Conservation (phyloP, 2,888 invertebrate species). For the Sminthurides aquaticus region DNA sequence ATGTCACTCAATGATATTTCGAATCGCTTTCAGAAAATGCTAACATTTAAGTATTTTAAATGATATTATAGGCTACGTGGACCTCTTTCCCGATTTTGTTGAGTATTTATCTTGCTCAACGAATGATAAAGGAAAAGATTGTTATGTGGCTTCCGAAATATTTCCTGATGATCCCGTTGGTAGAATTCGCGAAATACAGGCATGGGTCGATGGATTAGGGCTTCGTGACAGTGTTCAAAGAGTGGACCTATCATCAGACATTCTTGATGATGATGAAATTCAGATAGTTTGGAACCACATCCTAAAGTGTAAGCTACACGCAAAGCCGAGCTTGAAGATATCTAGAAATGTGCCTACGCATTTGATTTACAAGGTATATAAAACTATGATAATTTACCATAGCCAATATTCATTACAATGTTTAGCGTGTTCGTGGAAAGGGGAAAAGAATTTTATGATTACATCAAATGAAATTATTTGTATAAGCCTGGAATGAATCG, state of each 20-base stretch:
- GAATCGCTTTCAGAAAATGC: background rate
- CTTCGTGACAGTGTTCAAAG: constrained; percentile 31
- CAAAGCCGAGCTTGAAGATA: constrained; percentile 4
- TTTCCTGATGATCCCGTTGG: constrained; percentile 43
- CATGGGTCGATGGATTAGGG: constrained; percentile 38
- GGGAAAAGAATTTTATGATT: too few species aligned
- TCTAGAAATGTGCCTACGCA: constrained; percentile 29
- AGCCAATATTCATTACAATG: background rate
- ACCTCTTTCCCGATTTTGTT: constrained; percentile 66
- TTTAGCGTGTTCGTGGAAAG: too few species aligned
- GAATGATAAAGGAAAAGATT: constrained; percentile 45
- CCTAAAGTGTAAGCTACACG: constrained; percentile 11
- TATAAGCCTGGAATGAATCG: constrained; percentile 39
- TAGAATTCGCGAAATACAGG: constrained; percentile 32
- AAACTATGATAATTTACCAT: background rate
- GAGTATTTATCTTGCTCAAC: constrained; percentile 51
- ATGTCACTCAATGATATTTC: background rate
- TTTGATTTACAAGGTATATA: constrained; percentile 31
- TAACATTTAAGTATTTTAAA: too few species aligned
- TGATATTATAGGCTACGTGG: constrained; percentile 57
- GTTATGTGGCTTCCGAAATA: constrained; percentile 46
- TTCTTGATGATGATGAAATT: constrained; percentile 43
- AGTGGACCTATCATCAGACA: constrained; percentile 38
- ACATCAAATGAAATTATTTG: background rate
- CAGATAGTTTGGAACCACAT: constrained; percentile 38